Evolutionary conservation across 2,888 invertebrate species (phyloP).

Genomic region (Mongoloraphidia duomilia): DNA sequence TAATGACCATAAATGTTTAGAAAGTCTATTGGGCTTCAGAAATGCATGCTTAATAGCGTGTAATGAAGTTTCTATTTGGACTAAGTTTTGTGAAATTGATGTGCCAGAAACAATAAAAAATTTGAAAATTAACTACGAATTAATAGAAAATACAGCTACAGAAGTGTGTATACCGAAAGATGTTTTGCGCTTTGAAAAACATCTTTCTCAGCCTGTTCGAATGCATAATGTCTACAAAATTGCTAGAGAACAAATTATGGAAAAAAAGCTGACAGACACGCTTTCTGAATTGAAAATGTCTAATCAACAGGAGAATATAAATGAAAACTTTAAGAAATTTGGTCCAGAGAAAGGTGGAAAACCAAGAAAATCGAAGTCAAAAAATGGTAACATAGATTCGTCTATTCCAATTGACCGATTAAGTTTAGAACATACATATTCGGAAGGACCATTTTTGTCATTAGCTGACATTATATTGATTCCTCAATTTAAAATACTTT

Average conservation of each 20-base stretch:
- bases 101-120: constrained; percentile 44
- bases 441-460: constrained; percentile 71
- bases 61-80: constrained; percentile 78
- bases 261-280: constrained; percentile 12
- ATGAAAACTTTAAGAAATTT: constrained; percentile 13
- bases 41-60: constrained; percentile 67
- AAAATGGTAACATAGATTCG: constrained; percentile 33
- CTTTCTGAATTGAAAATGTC: constrained; percentile 7
- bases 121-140: constrained; percentile 22
- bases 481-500: constrained; percentile 49
- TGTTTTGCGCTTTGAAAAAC: constrained; percentile 66
- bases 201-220: constrained; percentile 67
- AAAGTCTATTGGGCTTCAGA: constrained; percentile 60
- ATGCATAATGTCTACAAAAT: constrained; percentile 75
- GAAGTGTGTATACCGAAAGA: constrained; percentile 44
- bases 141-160: constrained; percentile 13
- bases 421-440: constrained; percentile 53
- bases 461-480: constrained; percentile 71
- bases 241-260: constrained; percentile 40
- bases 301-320: constrained; percentile 17
- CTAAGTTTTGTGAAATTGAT: constrained; percentile 82
- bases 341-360: constrained; percentile 16
- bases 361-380: constrained; percentile 24
- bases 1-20: constrained; percentile 24
- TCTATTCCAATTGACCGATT: constrained; percentile 35